phyloP scores from a whole-genome alignment of 2,113 vertebrate species.

The Asarcornis scutulata region DNA sequence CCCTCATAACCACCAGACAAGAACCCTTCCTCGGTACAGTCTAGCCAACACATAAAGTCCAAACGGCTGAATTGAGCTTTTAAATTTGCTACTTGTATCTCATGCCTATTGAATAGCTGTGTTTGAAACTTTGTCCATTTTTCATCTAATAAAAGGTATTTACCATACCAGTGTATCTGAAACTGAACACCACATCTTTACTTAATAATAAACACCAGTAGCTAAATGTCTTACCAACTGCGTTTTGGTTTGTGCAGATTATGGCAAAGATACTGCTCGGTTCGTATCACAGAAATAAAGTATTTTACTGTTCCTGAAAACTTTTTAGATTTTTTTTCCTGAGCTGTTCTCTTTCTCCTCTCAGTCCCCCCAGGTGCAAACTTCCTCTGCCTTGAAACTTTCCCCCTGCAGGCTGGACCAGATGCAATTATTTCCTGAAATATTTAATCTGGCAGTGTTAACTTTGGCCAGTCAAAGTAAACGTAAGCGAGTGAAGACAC shows the following conservation, averaged over 20 bases:
- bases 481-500: background rate
- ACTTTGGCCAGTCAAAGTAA: constrained; percentile 17
- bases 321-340: background rate
- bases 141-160: background rate
- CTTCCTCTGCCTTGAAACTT: background rate
- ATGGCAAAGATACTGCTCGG: background rate
- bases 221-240: background rate
- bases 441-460: constrained; percentile 47
- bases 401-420: background rate
- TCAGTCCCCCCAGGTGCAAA: background rate
- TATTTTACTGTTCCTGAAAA: background rate
- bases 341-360: background rate
- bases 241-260: background rate
- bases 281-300: background rate
- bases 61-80: background rate
- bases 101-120: background rate
- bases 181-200: background rate
- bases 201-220: background rate
- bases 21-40: background rate
- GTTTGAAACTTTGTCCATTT: background rate
- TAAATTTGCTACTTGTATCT: background rate
- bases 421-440: constrained; percentile 40
- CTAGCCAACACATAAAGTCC: background rate
- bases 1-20: background rate
- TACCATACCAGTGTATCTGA: background rate